phyloP scores from a whole-genome alignment of 1,140 invertebrate species.

The Pseudomyrmex flavicornis region DNA sequence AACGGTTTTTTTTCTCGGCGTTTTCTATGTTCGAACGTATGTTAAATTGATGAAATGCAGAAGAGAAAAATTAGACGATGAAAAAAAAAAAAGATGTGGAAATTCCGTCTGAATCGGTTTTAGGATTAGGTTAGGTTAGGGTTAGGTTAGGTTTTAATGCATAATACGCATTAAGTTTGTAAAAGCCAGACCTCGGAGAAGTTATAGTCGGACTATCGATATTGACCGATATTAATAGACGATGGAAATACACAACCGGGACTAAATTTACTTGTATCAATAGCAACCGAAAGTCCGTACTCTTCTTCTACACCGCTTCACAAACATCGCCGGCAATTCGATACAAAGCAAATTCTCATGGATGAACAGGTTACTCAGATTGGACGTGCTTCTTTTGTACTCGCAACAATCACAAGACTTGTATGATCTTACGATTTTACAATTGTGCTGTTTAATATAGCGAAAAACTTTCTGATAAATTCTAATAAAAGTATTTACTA shows the following conservation, averaged over 20 bases:
- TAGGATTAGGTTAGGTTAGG: too few relatives aligned
- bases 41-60: neutral
- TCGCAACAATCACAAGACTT: neutral
- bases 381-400: neutral
- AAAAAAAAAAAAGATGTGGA: neutral
- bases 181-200: slow-evolving; percentile 45
- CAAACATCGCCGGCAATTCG: slow-evolving; percentile 26
- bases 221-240: slow-evolving; percentile 53
- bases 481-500: too few relatives aligned
- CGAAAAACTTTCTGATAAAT: too few relatives aligned
- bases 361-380: neutral
- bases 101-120: neutral
- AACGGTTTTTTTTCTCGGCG: neutral
- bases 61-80: neutral
- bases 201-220: slow-evolving; percentile 45
- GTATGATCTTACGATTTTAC: neutral
- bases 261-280: slow-evolving; percentile 60
- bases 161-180: slow-evolving; percentile 40
- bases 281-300: slow-evolving; percentile 28
- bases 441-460: neutral
- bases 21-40: neutral
- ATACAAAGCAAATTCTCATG: slow-evolving; percentile 13
- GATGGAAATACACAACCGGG: slow-evolving; percentile 55
- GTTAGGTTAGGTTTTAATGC: neutral
- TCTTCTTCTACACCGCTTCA: neutral